Base-by-base conservation (phyloP, 2,113 vertebrate species). In the Motacilla tschutschensis region DNA sequence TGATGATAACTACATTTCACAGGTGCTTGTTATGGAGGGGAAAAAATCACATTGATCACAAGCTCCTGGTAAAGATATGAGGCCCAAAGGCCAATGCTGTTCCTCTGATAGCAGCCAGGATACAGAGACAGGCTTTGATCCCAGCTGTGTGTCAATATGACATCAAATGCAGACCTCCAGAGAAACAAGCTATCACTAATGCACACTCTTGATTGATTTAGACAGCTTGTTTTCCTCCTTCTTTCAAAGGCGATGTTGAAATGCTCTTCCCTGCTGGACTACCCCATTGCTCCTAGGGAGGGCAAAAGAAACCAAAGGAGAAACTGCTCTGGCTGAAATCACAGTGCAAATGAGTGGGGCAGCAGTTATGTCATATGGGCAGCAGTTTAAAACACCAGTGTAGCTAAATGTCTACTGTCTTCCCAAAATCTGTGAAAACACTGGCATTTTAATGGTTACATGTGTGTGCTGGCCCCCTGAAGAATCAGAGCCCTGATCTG, bases 91-190 rank as follows among this genome's bases (percentile, higher is more conserved):
- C 88, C 88, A 85, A 25, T 16, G 74, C 54, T 58, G 24, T 47
- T 86, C 44, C 57, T 67, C 67, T 86, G 69, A 79, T 62, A 92
- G 88, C 31, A 93, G 81, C 75, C 55, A 84, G 63, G 67, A 86
- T 81, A 60, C 51, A 91, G 81, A 85, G 58, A 73, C 1, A 5
- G 67, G 51, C 90, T 95, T 95, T 94, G 88, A 93, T 95, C 86
- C 88, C 69, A 92, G 75, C 67, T 92, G 22, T 43, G 85, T 95
- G 93, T 92, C 94, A 85, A 91, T 89, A 93, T 35, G 89, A 91
- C 92, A 92, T 92, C 88, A 94, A 93, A 94, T 87, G 81, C 78
- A 70, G 86, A 73, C 66, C 90, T 94, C 83, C 44, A 82, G 92
- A 95, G 88, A 64, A 92, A 84, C 75, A 59, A 14, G 6, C 83